Base-by-base conservation (phyloP, 2,888 invertebrate genomes). In the Agonopterix arenella region DNA sequence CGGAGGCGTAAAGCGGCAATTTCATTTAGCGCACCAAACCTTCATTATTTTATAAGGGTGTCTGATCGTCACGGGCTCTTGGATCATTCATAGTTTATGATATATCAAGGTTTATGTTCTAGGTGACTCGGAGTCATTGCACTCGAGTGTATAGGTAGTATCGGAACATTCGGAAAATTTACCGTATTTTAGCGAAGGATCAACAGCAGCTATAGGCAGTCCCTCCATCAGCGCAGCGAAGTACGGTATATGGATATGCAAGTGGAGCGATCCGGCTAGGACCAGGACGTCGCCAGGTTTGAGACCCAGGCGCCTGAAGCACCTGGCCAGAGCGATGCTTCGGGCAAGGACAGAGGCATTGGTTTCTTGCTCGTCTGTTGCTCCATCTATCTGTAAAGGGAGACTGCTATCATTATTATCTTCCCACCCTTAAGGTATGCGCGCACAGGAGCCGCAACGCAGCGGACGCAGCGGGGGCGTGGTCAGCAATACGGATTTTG, bases 211-310 rank as follows among this genome's bases (percentile, higher is more conserved):
- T 0, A 84, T 52, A 0, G 84, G 77, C 9, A 75, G 49, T 0
- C 85, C 85, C 36, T 75, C 80, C 50, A 80, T 52, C 0, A 80
- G 49, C 2, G 73, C 82, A 0, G 85, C 79, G 11, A 74, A 79
- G 59, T 63, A 78, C 0, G 85, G 84, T 47, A 85, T 75, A 45
- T 73, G 70, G 1, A 84, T 51, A 42, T 85, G 74, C 8, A 84
- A 52, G 45, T 85, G 84, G 51, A 84, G 84, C 28, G 54, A 64
- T 0, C 84, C 86, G 0, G 78, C 70, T 4, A 85, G 51, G 2
- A 77, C 74, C 13, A 85, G 43, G 0, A 81, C 72, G 42, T 83
- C 82, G 1, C 85, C 86, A 0, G 80, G 77, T 8, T 61, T 56
- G 1, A 73, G 51, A 0, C 81, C 81, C 0, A 68, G 58, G 1